Conservation (phyloP, 1,140 invertebrate genomes). For the Reticulitermes speratus region DNA sequence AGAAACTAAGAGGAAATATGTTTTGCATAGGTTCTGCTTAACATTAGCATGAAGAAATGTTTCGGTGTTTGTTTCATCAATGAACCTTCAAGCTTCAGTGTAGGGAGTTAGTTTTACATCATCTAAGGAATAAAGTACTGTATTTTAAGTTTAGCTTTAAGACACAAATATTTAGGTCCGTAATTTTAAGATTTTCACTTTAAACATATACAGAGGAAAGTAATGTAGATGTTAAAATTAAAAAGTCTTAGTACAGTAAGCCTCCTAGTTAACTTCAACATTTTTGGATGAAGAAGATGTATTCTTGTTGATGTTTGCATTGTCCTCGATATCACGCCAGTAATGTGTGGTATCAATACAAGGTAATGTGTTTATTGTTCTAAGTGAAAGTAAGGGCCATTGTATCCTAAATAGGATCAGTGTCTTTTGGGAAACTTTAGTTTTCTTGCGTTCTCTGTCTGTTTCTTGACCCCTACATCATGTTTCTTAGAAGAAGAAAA, state of each 20-base stretch:
- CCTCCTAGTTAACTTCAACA: not conserved
- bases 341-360: not conserved
- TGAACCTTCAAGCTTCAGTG: slow-evolving; percentile 21
- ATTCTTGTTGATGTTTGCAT: slow-evolving; percentile 9
- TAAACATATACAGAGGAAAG: slow-evolving; percentile 25
- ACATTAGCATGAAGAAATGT: slow-evolving; percentile 4
- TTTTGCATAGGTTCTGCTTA: slow-evolving; percentile 25
- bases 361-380: slow-evolving; percentile 5
- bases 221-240: slow-evolving; percentile 13
- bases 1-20: not conserved
- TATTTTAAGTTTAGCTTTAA: slow-evolving; percentile 31
- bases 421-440: slow-evolving; percentile 10
- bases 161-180: slow-evolving; percentile 26
- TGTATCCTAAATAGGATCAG: slow-evolving; percentile 12
- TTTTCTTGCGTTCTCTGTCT: slow-evolving; percentile 15
- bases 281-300: slow-evolving; percentile 4
- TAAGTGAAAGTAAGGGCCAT: slow-evolving; percentile 2
- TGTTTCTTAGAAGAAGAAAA: slow-evolving; percentile 25
- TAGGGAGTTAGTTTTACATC: slow-evolving; percentile 26
- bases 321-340: slow-evolving; percentile 9
- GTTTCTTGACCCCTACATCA: slow-evolving; percentile 23
- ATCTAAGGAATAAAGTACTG: slow-evolving; percentile 22
- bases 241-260: slow-evolving; percentile 12
- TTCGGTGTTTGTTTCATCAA: not conserved
- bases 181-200: slow-evolving; percentile 26